Evolutionary conservation across 2,113 vertebrate species (phyloP), one percentile per base, ranked within the genome.

Genomic region (Pterophyllum scalare): DNA sequence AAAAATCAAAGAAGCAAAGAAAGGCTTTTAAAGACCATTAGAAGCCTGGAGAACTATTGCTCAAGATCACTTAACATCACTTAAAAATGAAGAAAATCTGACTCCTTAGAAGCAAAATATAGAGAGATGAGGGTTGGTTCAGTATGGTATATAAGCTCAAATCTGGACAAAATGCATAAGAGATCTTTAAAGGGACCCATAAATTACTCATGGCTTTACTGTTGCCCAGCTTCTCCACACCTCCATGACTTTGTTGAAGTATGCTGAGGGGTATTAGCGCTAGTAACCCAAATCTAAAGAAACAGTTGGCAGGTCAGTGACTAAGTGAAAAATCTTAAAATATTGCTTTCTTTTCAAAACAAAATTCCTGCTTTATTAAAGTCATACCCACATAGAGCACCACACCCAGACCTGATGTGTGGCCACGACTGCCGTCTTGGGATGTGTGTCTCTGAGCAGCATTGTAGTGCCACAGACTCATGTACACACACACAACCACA

Each of bases 281-380:
- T 24, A 62, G 85, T 83, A 90, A 91, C 78, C 57, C 43, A 38
- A 91, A 28, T 81, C 79, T 82, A 86, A 83, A 85, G 70, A 91
- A 93, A 91, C 84, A 84, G 56, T 60, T 85, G 46, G 70, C 59
- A 78, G 59, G 61, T 85, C 70, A 84, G 67, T 54, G 49, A 22
- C 20, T 19, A 4, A 56, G 62, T 54, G 59, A 82, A 81, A 87
- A 43, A 49, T 74, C 88, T 81, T 84, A 77, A 87, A 90, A 81
- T 89, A 87, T 81, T 17, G 26, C 6, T 83, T 86, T 62, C 70
- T 62, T 84, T 86, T 91, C 35, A 84, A 91, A 88, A 89, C 83
- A 76, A 91, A 92, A 94, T 93, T 89, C 89, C 80, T 81, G 49
- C 80, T 89, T 93, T 91, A 92, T 91, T 93, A 91, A 93, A 88